Conservation (phyloP, 2,888 invertebrate species). For the Xestia ashworthii region DNA sequence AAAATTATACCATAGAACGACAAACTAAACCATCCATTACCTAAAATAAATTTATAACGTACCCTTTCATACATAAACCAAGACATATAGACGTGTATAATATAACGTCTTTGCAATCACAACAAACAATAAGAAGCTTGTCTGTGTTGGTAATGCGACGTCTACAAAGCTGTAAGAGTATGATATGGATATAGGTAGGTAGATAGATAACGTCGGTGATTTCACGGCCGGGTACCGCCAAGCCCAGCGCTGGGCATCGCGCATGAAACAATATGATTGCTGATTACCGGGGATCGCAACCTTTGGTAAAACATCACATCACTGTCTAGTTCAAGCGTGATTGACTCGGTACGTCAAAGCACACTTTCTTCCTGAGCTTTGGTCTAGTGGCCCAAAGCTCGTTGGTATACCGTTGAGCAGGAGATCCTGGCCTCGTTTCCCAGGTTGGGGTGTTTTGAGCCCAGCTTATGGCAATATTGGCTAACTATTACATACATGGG, state of each 20-base stretch:
- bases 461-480: no score
- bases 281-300: constrained; percentile 20
- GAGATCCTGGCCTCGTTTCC: neutral
- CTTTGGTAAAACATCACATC: neutral
- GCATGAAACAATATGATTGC: constrained; percentile 37
- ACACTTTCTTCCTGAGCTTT: neutral
- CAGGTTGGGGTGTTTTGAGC: no score
- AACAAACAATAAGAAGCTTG: constrained; percentile 30
- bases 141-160: constrained; percentile 24
- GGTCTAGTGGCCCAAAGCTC: neutral
- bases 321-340: neutral
- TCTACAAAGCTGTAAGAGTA: neutral
- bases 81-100: neutral
- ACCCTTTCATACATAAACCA: neutral
- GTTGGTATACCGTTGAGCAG: neutral
- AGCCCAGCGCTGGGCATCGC: constrained; percentile 48
- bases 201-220: constrained; percentile 45
- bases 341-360: neutral
- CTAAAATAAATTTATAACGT: neutral
- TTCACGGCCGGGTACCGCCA: constrained; percentile 68
- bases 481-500: no score
- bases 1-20: neutral
- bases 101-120: constrained; percentile 25
- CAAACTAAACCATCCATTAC: neutral
- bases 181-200: neutral